These are phyloP conservation scores for Xenus cinereus DNA, from an alignment of 2,113 vertebrate genomes.

Conservation along the genomic window DNA sequence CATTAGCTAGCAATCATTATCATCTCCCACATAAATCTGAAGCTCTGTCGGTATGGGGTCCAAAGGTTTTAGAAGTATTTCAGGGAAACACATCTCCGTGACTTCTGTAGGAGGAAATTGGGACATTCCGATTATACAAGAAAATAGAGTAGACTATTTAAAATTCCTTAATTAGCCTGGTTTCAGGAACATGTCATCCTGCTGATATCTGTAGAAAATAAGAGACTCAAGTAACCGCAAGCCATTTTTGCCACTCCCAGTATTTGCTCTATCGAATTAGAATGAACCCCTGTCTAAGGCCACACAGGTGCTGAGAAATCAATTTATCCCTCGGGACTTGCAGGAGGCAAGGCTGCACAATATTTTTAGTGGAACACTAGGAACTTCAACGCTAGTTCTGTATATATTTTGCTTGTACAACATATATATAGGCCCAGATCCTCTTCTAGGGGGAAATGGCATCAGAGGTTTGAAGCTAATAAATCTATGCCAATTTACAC, in stretches of 20 bases:
- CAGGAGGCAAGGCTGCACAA: background rate
- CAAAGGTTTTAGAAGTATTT: slow-evolving; percentile 44
- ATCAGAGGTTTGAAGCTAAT: background rate
- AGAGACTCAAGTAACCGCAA: background rate
- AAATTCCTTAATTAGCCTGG: slow-evolving; percentile 58
- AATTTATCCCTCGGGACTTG: slow-evolving; percentile 7
- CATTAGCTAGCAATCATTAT: slow-evolving; percentile 42
- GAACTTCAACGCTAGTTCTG: background rate
- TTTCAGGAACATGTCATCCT: background rate
- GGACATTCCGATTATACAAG: slow-evolving; percentile 58
- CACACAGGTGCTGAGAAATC: slow-evolving; percentile 28
- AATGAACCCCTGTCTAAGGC: background rate
- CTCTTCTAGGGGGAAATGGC: background rate
- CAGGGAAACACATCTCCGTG: background rate
- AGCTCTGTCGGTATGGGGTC: background rate
- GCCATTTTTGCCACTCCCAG: background rate
- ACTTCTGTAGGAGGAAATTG: slow-evolving; percentile 8
- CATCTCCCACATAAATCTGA: background rate
- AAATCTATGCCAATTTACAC: background rate
- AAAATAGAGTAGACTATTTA: slow-evolving; percentile 50
- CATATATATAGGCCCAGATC: background rate
- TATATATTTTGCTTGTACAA: background rate
- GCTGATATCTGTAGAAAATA: background rate
- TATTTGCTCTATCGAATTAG: background rate
- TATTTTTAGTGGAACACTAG: background rate